Evolutionary conservation across 2,113 vertebrate species (phyloP).

Genomic region (Triplophysa siluroides): DNA sequence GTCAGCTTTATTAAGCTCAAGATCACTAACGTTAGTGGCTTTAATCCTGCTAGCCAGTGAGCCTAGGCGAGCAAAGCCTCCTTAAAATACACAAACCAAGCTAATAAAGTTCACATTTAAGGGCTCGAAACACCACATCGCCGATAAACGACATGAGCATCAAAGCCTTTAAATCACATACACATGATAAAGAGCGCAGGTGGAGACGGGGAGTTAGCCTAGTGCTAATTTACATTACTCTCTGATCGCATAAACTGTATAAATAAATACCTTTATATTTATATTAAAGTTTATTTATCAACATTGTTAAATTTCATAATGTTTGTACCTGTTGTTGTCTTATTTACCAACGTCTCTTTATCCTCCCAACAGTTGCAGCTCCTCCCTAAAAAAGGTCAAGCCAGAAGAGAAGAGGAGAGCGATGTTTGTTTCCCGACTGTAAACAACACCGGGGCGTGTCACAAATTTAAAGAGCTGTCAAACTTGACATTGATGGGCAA

Average conservation of each 20-base stretch:
- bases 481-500: background rate
- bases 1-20: slow-evolving; percentile 16
- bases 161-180: background rate
- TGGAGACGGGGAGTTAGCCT: slow-evolving; percentile 1
- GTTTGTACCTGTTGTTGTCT: slow-evolving; percentile 17
- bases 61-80: background rate
- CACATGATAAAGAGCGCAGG: background rate
- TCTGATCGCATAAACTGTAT: background rate
- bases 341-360: background rate
- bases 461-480: background rate
- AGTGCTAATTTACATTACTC: slow-evolving; percentile 16
- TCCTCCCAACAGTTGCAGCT: slow-evolving; percentile 14
- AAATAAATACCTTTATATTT: background rate
- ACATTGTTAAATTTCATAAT: background rate
- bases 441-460: background rate
- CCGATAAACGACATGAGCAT: background rate
- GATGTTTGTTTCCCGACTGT: background rate
- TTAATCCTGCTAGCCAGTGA: slow-evolving; percentile 34
- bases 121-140: background rate
- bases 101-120: background rate
- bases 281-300: no score
- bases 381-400: slow-evolving; percentile 13
- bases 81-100: slow-evolving; percentile 1
- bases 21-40: slow-evolving; percentile 2
- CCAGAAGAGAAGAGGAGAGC: slow-evolving; percentile 1